Evolutionary conservation across 1,140 invertebrate species (phyloP).

Genomic region (Cotesia chilonis): DNA sequence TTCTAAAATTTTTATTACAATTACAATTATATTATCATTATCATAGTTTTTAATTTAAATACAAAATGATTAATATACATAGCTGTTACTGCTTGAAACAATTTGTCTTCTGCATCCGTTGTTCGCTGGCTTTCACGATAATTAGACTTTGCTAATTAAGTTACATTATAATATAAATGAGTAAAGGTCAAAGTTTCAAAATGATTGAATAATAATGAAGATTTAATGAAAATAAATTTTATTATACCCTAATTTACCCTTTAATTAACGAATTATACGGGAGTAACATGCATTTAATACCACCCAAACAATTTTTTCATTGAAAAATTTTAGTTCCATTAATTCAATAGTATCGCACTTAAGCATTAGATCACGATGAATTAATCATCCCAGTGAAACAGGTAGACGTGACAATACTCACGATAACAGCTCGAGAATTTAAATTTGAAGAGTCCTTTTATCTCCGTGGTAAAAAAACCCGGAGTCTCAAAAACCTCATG

Average conservation of each 20-base stretch:
- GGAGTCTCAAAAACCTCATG: background rate
- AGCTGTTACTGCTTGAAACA: too few species aligned
- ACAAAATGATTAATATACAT: too few species aligned
- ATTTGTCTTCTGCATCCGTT: too few species aligned
- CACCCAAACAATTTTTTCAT: background rate
- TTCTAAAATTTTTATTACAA: too few species aligned
- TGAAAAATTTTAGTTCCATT: background rate
- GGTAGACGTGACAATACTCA: slow-evolving; percentile 9
- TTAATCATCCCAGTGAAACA: background rate
- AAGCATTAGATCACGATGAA: background rate
- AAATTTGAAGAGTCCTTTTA: slow-evolving; percentile 14
- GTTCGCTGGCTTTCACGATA: slow-evolving; percentile 6
- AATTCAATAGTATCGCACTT: background rate
- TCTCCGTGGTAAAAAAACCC: background rate
- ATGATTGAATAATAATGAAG: slow-evolving; percentile 12
- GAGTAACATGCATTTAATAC: too few species aligned
- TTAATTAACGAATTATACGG: background rate
- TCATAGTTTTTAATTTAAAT: too few species aligned
- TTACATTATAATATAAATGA: slow-evolving; percentile 11
- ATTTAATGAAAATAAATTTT: slow-evolving; percentile 12
- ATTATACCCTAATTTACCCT: background rate
- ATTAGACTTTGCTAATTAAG: slow-evolving; percentile 15
- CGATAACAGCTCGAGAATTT: slow-evolving; percentile 17
- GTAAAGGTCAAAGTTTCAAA: slow-evolving; percentile 13
- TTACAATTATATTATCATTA: too few species aligned